A percentile compares a stretch with the other conserved stretches of the same genome.
Conservation (phyloP, 2,113 vertebrate genomes). For the Perognathus longimembris region DNA sequence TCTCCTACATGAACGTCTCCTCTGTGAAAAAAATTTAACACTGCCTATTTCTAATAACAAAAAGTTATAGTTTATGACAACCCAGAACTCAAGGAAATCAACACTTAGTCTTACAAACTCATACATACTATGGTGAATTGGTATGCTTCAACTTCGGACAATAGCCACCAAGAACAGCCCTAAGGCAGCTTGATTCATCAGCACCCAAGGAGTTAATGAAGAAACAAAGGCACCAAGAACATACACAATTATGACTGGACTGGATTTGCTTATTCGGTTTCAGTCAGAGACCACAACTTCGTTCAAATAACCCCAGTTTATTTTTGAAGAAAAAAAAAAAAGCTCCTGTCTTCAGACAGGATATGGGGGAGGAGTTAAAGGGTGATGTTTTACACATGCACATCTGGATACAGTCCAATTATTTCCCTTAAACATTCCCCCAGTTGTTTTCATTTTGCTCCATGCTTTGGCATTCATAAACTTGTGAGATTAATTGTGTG, state of each 20-base stretch:
- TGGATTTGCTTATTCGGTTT: slow-evolving; percentile 82
- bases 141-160: neutral
- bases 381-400: slow-evolving; percentile 89
- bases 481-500: slow-evolving; percentile 89
- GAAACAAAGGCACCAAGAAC: slow-evolving; percentile 71
- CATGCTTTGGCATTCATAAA: slow-evolving; percentile 89
- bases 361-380: slow-evolving; percentile 86
- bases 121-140: neutral
- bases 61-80: neutral
- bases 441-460: slow-evolving; percentile 90
- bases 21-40: neutral
- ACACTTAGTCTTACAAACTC: neutral
- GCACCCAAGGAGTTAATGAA: slow-evolving; percentile 42
- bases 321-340: slow-evolving; percentile 85
- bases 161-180: slow-evolving; percentile 24
- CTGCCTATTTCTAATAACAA: neutral
- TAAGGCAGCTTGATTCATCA: slow-evolving; percentile 56
- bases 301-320: slow-evolving; percentile 87
- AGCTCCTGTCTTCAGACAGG: slow-evolving; percentile 86
- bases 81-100: slow-evolving; percentile 16
- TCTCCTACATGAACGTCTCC: neutral
- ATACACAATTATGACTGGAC: slow-evolving; percentile 73
- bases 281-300: slow-evolving; percentile 83
- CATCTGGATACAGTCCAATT: slow-evolving; percentile 87
- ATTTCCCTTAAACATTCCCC: slow-evolving; percentile 88